Conservation (phyloP, 2,113 vertebrate species). For the Scalopus aquaticus region DNA sequence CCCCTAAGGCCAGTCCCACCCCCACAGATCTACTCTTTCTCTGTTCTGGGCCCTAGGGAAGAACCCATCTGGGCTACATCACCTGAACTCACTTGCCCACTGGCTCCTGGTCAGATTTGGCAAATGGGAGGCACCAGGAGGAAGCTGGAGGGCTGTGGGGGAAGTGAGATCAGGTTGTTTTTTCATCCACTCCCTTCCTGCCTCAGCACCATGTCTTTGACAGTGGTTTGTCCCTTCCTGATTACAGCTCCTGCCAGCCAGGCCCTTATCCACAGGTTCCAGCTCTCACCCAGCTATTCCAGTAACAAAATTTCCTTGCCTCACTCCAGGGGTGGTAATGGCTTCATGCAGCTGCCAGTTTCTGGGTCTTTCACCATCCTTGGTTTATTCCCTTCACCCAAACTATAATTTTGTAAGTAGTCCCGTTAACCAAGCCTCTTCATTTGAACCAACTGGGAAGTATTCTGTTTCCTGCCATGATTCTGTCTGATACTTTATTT, state of each 20-base stretch:
- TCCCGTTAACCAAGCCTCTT: constrained; percentile 22
- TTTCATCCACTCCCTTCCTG: background rate
- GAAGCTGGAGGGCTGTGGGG: background rate
- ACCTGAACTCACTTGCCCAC: background rate
- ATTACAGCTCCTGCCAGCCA: background rate
- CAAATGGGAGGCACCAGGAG: background rate
- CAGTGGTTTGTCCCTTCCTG: background rate
- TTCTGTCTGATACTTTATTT: constrained; percentile 45
- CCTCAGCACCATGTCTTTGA: background rate
- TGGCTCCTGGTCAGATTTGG: background rate
- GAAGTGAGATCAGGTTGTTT: background rate
- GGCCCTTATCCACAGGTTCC: background rate
- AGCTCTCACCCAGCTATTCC: background rate
- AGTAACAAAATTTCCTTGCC: background rate
- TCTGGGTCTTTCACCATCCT: background rate
- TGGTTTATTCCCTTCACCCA: constrained; percentile 24
- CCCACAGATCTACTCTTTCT: background rate
- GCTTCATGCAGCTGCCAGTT: background rate
- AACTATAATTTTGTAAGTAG: constrained; percentile 46
- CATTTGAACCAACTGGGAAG: constrained; percentile 45
- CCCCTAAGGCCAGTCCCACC: background rate
- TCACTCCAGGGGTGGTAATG: background rate
- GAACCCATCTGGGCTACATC: too few species aligned
- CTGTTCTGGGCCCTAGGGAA: background rate
- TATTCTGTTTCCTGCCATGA: constrained; percentile 43